Evolutionary conservation across 2,113 vertebrate genomes (phyloP), one percentile per base, ranked within the genome.

Genomic region (Atherinomorus stipes): DNA sequence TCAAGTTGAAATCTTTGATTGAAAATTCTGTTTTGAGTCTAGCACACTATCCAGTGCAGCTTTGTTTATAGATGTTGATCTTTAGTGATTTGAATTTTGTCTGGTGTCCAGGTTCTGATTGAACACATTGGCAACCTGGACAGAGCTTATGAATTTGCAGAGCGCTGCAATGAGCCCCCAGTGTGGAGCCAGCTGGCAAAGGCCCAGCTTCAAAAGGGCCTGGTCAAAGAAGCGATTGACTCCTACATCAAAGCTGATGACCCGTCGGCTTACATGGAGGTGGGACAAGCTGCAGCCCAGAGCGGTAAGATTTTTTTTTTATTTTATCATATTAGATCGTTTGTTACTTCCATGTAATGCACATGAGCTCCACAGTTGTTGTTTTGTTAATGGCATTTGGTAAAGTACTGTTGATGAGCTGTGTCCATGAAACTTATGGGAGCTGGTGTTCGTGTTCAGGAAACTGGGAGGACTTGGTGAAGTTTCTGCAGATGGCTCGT

Each of bases 131-230:
- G 98, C 66, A 99, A 99, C 89, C 92, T 99, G 91, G 98, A 99
- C 89, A 94, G 98, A 31, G 98, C 98, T 0, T 99, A 99, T 75
- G 98, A 99, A 76, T 99, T 99, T 81, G 98, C 98, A 1, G 98
- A 99, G 76, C 98, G 98, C 72, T 99, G 98, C 93, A 99, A 99
- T 77, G 98, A 99, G 86, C 98, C 98, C 18, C 97, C 98, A 0
- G 98, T 99, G 60, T 99, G 98, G 98, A 99, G 98, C 94, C 98
- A 99, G 89, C 94, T 99, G 78, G 98, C 98, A 37, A 99, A 99
- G 91, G 98, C 98, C 63, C 98, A 99, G 91, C 93, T 99, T 59
- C 98, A 99, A 83, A 99, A 99, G 85, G 98, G 95, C 38, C 96
- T 99, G 92, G 98, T 99, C 1, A 99, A 99, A 83, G 98, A 99